A percentile compares a stretch with the other conserved stretches of the same genome.
These are phyloP conservation scores for Nannoperca obscura DNA, from an alignment of 2,797 vertebrate species.

Conservation along the genomic window DNA sequence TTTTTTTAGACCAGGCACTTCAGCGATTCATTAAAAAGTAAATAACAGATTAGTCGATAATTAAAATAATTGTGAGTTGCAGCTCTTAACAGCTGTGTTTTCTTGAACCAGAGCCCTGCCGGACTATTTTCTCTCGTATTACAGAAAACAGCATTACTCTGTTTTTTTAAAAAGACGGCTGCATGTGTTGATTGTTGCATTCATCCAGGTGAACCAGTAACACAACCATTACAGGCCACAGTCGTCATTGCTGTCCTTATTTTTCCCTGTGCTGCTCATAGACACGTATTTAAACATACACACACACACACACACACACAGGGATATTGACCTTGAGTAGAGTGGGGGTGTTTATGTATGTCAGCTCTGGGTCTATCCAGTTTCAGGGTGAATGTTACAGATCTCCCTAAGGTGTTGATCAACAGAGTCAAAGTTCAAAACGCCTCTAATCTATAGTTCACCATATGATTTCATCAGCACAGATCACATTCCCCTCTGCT, in stretches of 20 bases:
- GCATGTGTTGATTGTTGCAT: constrained; percentile 9
- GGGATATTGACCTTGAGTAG: constrained; percentile 60
- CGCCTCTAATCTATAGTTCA: constrained; percentile 39
- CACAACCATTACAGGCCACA: neutral
- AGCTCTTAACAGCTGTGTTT: neutral
- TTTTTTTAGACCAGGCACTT: neutral
- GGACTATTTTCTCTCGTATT: neutral
- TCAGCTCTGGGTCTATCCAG: constrained; percentile 73
- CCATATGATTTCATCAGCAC: constrained; percentile 36
- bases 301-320: constrained; percentile 23
- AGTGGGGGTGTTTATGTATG: constrained; percentile 26
- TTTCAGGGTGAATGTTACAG: constrained; percentile 66
- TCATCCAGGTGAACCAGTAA: constrained; percentile 50
- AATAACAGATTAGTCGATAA: neutral
- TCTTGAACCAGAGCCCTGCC: neutral
- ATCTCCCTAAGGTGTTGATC: constrained; percentile 61
- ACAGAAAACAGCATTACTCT: neutral
- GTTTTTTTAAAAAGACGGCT: neutral
- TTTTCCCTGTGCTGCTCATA: constrained; percentile 8
- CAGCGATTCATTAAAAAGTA: neutral
- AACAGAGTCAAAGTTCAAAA: constrained; percentile 78
- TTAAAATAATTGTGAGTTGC: neutral
- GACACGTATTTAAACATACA: constrained; percentile 1
- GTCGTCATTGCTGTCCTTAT: neutral
- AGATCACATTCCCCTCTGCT: neutral